Conservation (phyloP, 2,113 vertebrate genomes). For the Dinomys branickii region DNA sequence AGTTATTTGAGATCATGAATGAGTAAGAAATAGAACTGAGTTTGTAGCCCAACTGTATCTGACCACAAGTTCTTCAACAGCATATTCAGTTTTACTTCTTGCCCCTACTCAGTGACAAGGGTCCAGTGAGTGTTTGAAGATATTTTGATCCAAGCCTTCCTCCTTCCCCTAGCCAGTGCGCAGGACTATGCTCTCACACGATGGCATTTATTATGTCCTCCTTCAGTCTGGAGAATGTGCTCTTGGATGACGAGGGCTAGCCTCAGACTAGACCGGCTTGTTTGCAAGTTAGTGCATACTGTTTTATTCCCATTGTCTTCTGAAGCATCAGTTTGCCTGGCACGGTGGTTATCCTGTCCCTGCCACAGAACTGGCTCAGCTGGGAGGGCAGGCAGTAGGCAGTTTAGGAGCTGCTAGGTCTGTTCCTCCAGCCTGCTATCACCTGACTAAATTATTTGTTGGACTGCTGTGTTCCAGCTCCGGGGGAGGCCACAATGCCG, state of each 20-base stretch:
- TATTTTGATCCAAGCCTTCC: not conserved
- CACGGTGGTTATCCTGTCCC: not conserved
- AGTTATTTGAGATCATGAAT: not conserved
- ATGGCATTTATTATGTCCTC: not conserved
- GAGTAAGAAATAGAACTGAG: not conserved
- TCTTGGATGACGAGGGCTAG: not conserved
- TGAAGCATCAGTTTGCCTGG: not conserved
- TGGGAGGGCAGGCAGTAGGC: not conserved
- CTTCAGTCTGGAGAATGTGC: not conserved
- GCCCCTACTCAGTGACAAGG: not conserved
- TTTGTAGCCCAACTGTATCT: not conserved
- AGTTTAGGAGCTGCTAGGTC: conserved; percentile 15
- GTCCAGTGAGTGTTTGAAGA: not conserved
- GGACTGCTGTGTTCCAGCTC: conserved; percentile 78
- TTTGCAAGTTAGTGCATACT: not conserved
- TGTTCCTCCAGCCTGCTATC: conserved; percentile 56
- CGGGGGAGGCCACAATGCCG: conserved; percentile 78
- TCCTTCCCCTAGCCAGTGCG: not conserved
- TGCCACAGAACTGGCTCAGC: not conserved
- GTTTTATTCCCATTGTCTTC: conserved; percentile 42
- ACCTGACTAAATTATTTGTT: conserved; percentile 82
- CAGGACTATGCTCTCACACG: not conserved
- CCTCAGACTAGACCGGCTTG: not conserved
- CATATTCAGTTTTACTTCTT: not conserved
- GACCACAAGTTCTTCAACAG: not conserved